Evolutionary conservation across 2,888 invertebrate species (phyloP).

Genomic region (Agonum fuliginosum): DNA sequence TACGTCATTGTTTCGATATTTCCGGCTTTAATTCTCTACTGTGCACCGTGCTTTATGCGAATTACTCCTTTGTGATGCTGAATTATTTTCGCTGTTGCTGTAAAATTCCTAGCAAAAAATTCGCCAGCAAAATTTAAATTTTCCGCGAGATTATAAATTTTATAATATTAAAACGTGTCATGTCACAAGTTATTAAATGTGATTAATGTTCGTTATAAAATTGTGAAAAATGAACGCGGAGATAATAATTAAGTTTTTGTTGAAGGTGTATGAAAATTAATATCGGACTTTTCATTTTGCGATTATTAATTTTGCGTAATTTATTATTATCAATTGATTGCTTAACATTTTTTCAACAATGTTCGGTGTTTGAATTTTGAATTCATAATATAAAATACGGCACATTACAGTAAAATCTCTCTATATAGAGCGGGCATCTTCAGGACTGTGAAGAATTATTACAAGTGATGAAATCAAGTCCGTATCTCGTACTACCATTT

Average conservation of each 20-base stretch:
- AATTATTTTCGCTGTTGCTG: slow-evolving; percentile 3
- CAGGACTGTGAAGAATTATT: too few relatives aligned
- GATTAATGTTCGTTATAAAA: slow-evolving; percentile 30
- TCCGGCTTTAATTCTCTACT: slow-evolving; percentile 6
- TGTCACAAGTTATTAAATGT: slow-evolving; percentile 28
- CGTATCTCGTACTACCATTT: too few relatives aligned
- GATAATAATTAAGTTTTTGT: slow-evolving; percentile 38
- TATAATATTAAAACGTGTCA: slow-evolving; percentile 26
- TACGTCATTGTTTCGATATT: slow-evolving; percentile 25
- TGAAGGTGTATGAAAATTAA: slow-evolving; percentile 21
- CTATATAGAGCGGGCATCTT: too few relatives aligned
- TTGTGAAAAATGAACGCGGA: slow-evolving; percentile 20
- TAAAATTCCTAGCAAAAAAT: background rate
- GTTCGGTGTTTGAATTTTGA: too few relatives aligned
- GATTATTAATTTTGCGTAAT: slow-evolving; percentile 31
- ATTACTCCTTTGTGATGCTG: slow-evolving; percentile 15
- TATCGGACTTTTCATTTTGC: slow-evolving; percentile 8
- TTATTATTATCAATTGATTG: too few relatives aligned
- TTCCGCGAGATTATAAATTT: slow-evolving; percentile 4
- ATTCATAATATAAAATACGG: too few relatives aligned
- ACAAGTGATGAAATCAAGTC: too few relatives aligned
- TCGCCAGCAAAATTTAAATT: background rate
- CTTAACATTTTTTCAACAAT: background rate
- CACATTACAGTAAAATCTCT: too few relatives aligned
- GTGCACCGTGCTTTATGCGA: background rate